Percentiles rank a stretch among this genome's conserved stretches.
Evolutionary conservation across 2,113 vertebrate genomes (phyloP).

Genomic region (Anser brachyrhynchus): DNA sequence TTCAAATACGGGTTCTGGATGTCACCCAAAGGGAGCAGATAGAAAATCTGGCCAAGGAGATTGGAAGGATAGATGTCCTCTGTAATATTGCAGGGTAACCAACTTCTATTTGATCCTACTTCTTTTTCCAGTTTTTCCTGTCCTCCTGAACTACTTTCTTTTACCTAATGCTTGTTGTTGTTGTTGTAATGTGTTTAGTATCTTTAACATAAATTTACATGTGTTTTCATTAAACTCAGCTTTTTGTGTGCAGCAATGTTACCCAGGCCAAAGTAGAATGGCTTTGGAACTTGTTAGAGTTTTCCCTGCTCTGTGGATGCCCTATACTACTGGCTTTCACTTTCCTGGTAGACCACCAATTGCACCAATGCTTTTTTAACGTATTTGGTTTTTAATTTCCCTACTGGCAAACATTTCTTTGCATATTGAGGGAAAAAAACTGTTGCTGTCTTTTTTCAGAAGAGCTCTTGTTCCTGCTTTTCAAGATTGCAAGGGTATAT

Average conservation of each 20-base stretch:
- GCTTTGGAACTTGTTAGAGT: neutral
- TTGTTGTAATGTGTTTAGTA: neutral
- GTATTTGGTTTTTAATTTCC: neutral
- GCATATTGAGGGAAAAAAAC: neutral
- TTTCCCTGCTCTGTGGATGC: rapidly evolving
- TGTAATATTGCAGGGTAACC: conserved; percentile 93
- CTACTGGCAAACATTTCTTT: neutral
- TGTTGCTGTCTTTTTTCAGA: neutral
- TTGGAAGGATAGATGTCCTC: conserved; percentile 88
- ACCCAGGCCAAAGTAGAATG: neutral
- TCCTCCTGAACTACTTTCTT: neutral
- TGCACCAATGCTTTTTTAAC: neutral
- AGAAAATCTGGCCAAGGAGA: conserved; percentile 87
- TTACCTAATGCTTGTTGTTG: neutral
- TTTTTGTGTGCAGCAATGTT: neutral
- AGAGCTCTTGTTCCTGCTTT: neutral
- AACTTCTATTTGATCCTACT: neutral
- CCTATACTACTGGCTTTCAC: neutral
- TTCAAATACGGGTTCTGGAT: conserved; percentile 86
- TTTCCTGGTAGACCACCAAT: neutral
- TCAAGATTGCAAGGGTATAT: neutral
- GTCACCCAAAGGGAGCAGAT: conserved; percentile 93
- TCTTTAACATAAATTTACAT: neutral
- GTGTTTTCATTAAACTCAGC: neutral
- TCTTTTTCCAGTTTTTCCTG: neutral